Percentiles rank a stretch among this genome's conserved stretches.
Conservation (phyloP, 1,140 invertebrate species). For the Drosophila pseudoobscura region DNA sequence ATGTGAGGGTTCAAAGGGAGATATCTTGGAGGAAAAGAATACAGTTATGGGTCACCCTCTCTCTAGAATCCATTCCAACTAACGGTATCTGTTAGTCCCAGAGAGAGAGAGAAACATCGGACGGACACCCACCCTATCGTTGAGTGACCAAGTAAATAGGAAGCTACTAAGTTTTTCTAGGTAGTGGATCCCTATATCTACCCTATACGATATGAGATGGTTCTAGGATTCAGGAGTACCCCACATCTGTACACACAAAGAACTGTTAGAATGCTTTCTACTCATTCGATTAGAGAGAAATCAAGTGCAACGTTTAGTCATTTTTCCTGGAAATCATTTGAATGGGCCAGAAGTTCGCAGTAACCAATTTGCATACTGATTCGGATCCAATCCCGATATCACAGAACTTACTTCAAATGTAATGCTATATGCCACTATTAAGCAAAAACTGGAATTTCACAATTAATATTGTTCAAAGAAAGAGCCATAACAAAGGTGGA, state of each 20-base stretch:
- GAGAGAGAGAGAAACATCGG: no score
- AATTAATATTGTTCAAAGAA: slow-evolving; percentile 31
- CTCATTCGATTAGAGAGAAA: slow-evolving; percentile 8
- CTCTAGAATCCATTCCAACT: no score
- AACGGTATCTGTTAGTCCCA: no score
- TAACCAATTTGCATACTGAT: slow-evolving; percentile 27
- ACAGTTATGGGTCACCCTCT: no score
- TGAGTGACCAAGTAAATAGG: no score
- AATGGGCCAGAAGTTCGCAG: slow-evolving; percentile 25
- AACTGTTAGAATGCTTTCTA: neutral
- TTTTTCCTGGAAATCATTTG: slow-evolving; percentile 31
- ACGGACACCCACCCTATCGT: no score
- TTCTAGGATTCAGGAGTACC: no score
- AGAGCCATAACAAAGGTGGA: slow-evolving; percentile 51
- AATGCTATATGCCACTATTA: slow-evolving; percentile 54
- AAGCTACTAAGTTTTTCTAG: no score
- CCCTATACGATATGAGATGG: no score
- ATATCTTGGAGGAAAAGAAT: neutral
- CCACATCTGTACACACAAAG: neutral
- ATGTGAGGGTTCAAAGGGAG: slow-evolving; percentile 6
- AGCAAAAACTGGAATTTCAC: slow-evolving; percentile 50
- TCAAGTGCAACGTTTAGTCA: slow-evolving; percentile 15
- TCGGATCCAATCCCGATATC: neutral
- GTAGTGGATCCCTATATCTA: no score
- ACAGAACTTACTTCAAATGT: slow-evolving; percentile 64